Evolutionary conservation across 2,113 vertebrate genomes (phyloP).

Genomic region (Corydoras maculifer): DNA sequence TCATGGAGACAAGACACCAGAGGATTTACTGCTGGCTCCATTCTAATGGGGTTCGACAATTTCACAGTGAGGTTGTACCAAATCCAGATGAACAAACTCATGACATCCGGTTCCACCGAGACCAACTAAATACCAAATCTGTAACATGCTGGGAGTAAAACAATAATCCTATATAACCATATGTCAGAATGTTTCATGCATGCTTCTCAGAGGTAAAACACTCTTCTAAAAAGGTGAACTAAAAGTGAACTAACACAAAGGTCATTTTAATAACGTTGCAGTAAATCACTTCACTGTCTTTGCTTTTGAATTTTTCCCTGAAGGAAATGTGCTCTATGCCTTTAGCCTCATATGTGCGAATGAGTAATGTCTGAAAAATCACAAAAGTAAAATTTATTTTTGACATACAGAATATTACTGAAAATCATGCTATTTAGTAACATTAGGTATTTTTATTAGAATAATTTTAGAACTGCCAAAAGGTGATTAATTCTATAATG

Average conservation of each 20-base stretch:
- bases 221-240: not conserved
- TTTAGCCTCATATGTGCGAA: conserved; percentile 20
- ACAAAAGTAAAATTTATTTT: conserved; percentile 15
- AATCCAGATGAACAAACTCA: conserved; percentile 3
- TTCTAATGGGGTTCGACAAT: conserved; percentile 5
- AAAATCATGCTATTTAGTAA: no score
- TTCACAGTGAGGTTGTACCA: conserved; percentile 1
- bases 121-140: not conserved
- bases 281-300: conserved; percentile 6
- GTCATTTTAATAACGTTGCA: conserved; percentile 8
- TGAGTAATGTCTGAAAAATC: conserved; percentile 23
- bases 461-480: no score
- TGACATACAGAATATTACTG: not conserved
- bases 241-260: conserved; percentile 11
- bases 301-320: not conserved
- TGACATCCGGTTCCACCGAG: not conserved
- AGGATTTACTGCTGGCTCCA: conserved; percentile 10
- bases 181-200: conserved; percentile 11
- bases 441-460: no score
- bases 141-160: not conserved
- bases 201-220: conserved; percentile 9
- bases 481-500: no score
- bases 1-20: conserved; percentile 2
- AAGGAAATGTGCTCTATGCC: conserved; percentile 16
- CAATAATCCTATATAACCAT: conserved; percentile 2